Evolutionary conservation across 2,888 invertebrate genomes (phyloP).

Genomic region (Aromia moschata): DNA sequence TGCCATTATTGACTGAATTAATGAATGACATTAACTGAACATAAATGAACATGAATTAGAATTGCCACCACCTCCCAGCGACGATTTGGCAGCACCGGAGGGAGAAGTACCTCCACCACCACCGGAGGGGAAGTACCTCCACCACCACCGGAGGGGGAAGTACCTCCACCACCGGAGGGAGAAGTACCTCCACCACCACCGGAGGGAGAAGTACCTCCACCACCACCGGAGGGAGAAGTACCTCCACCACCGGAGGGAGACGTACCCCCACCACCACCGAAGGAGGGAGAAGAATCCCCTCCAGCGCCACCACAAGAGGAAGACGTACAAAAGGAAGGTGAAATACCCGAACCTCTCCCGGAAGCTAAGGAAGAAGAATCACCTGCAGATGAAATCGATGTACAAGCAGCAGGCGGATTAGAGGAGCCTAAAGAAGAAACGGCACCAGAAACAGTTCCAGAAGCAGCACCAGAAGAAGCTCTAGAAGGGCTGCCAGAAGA

Average conservation of each 20-base stretch:
- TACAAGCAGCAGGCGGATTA: background rate
- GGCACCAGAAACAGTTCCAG: conserved; percentile 8
- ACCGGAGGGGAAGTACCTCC: background rate
- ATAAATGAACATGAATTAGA: too few relatives aligned
- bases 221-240: background rate
- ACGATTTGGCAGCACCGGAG: background rate
- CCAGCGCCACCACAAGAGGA: background rate
- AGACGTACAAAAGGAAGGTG: background rate
- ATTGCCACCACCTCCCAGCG: background rate
- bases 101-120: background rate
- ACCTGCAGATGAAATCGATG: background rate
- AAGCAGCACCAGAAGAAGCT: conserved; percentile 6
- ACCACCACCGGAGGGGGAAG: background rate
- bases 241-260: background rate
- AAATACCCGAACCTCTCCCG: background rate
- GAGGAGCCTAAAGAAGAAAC: conserved; percentile 5
- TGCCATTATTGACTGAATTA: too few relatives aligned
- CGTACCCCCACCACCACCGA: background rate
- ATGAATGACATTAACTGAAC: too few relatives aligned
- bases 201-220: background rate
- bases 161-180: background rate
- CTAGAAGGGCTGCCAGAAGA: background rate
- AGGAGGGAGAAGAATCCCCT: background rate
- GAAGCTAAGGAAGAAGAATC: background rate
- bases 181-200: background rate